Percentiles rank a stretch among this genome's conserved stretches.
Evolutionary conservation across 1,140 invertebrate genomes (phyloP).

Genomic region (Bombus sylvicola): DNA sequence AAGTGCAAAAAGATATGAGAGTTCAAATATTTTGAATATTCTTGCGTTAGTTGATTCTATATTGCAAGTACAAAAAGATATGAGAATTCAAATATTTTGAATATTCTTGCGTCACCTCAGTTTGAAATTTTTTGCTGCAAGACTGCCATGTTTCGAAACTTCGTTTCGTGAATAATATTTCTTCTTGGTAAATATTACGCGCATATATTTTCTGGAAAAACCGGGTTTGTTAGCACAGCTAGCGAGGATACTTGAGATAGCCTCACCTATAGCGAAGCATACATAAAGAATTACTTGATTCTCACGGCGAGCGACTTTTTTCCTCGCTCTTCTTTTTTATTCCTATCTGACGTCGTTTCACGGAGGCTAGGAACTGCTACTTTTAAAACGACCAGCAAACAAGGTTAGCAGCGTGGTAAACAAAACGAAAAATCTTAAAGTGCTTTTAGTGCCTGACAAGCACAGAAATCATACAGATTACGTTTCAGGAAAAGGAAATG

Average conservation of each 20-base stretch:
- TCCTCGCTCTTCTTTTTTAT: neutral
- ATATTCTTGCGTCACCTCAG: neutral
- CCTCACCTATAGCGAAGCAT: constrained; percentile 7
- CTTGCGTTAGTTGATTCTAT: no score
- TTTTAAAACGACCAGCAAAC: constrained; percentile 30
- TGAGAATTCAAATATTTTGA: neutral
- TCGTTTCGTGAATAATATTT: neutral
- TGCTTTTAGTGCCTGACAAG: constrained; percentile 7
- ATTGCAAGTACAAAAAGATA: no score
- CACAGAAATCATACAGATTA: neutral
- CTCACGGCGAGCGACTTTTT: constrained; percentile 11
- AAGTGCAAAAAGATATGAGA: neutral
- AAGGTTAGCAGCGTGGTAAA: constrained; percentile 26
- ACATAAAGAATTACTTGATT: constrained; percentile 47
- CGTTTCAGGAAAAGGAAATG: neutral
- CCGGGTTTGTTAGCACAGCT: constrained; percentile 23
- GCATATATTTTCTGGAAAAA: constrained; percentile 1
- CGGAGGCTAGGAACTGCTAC: neutral
- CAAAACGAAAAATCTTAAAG: constrained; percentile 18
- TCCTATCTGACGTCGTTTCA: constrained; percentile 6
- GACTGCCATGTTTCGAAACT: neutral
- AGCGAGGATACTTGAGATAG: constrained; percentile 18
- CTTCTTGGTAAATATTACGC: neutral
- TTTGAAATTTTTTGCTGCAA: neutral
- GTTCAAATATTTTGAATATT: no score